Conservation (phyloP, 2,888 invertebrate genomes). For the Smittia sp. region DNA sequence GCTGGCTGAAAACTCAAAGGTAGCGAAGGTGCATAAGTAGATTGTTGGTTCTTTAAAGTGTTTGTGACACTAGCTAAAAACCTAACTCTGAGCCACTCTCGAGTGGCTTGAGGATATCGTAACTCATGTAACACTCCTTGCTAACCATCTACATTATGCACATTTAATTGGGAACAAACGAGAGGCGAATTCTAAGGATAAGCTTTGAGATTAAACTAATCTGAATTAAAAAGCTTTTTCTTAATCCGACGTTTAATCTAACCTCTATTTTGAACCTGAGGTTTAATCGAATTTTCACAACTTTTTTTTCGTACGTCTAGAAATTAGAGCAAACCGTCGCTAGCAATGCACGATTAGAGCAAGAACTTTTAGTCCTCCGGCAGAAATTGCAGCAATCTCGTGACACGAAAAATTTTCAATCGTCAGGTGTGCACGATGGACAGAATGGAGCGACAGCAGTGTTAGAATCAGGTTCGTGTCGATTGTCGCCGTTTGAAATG, state of each 20-base stretch:
- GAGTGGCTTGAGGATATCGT: neutral
- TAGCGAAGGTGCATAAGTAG: slow-evolving; percentile 47
- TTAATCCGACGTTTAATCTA: neutral
- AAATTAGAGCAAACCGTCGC: slow-evolving; percentile 90
- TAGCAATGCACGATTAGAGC: slow-evolving; percentile 83
- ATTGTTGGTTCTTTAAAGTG: slow-evolving; percentile 16
- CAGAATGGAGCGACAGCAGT: slow-evolving; percentile 61
- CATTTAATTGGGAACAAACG: neutral
- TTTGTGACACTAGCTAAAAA: neutral
- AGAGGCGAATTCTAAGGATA: neutral
- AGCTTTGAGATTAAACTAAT: neutral
- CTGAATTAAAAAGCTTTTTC: neutral
- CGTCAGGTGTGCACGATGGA: slow-evolving; percentile 43
- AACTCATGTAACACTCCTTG: slow-evolving; percentile 17
- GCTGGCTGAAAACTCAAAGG: slow-evolving; percentile 88
- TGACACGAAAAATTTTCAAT: slow-evolving; percentile 53
- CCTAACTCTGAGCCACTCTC: neutral
- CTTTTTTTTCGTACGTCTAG: slow-evolving; percentile 51
- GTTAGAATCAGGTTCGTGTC: slow-evolving; percentile 61
- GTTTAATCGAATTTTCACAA: neutral
- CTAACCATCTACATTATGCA: slow-evolving; percentile 31
- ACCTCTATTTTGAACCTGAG: neutral
- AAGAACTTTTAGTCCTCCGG: slow-evolving; percentile 78
- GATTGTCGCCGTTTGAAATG: neutral
- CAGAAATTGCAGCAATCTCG: slow-evolving; percentile 77